phyloP scores from a whole-genome alignment of 2,888 invertebrate species.

The Conus canariensis region DNA sequence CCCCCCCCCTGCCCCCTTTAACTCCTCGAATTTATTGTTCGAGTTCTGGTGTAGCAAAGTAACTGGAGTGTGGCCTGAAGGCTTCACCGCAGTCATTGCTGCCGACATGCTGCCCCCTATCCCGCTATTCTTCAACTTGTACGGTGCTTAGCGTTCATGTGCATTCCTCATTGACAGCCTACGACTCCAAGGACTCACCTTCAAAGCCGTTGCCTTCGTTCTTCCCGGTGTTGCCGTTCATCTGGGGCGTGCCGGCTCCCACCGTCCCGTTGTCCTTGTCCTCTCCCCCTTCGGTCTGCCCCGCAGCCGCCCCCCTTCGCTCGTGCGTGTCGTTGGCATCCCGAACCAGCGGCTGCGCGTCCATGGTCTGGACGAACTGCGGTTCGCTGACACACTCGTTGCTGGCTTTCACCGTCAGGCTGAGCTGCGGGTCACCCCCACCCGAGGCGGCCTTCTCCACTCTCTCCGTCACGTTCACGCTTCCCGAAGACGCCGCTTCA shows the following conservation, averaged over 20 bases:
- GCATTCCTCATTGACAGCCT: too few relatives aligned
- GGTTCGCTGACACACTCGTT: constrained; percentile 39
- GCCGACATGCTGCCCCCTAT: too few relatives aligned
- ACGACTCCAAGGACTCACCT: constrained; percentile 3
- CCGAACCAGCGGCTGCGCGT: constrained; percentile 37
- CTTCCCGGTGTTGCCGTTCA: neutral
- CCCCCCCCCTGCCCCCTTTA: too few relatives aligned
- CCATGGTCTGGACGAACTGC: constrained; percentile 29
- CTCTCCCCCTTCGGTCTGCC: neutral
- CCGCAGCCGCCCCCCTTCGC: neutral
- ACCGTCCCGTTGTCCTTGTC: neutral
- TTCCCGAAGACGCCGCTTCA: too few relatives aligned
- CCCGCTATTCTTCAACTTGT: too few relatives aligned
- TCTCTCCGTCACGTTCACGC: neutral
- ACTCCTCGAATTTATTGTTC: too few relatives aligned
- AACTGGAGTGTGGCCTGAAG: too few relatives aligned
- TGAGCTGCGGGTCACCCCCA: neutral
- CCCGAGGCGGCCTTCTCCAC: neutral
- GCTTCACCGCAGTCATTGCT: too few relatives aligned
- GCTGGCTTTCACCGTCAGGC: neutral
- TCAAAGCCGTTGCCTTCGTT: neutral
- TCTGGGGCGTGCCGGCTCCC: neutral
- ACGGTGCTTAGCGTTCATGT: too few relatives aligned
- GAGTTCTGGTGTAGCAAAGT: too few relatives aligned
- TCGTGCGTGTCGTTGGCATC: constrained; percentile 24